Conservation (phyloP, 2,888 invertebrate genomes). For the Smittia sp. region DNA sequence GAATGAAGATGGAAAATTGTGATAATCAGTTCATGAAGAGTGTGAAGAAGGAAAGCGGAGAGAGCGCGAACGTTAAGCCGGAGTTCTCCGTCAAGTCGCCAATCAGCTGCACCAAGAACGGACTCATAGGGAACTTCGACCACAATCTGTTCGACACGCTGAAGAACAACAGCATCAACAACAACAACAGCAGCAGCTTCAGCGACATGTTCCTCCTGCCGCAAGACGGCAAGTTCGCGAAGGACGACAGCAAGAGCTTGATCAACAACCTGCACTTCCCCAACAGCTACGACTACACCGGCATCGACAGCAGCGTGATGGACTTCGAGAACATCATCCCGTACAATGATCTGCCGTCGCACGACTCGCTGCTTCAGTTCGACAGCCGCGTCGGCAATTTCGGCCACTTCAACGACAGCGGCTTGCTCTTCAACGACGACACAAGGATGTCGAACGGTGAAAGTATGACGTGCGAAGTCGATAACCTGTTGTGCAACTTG, state of each 20-base stretch:
- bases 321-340: conserved; percentile 37
- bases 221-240: not conserved
- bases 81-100: not conserved
- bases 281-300: conserved; percentile 19
- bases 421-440: conserved; percentile 20
- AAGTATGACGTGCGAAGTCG: conserved; percentile 20
- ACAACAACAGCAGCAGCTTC: not conserved
- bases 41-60: not conserved
- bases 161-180: conserved; percentile 13
- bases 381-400: not conserved
- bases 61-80: not conserved
- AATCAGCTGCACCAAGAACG: conserved; percentile 22
- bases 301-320: conserved; percentile 25
- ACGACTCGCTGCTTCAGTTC: conserved; percentile 25
- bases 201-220: not conserved
- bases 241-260: conserved; percentile 19
- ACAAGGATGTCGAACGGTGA: conserved; percentile 12
- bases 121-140: conserved; percentile 35
- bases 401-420: not conserved
- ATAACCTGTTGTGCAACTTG: conserved; percentile 25
- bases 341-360: conserved; percentile 27
- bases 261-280: not conserved
- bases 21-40: conserved; percentile 19
- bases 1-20: conserved; percentile 22
- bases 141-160: conserved; percentile 25